These are phyloP conservation scores for Stegodyphus mimosarum DNA, from an alignment of 1,140 invertebrate species.

Conservation along the genomic window DNA sequence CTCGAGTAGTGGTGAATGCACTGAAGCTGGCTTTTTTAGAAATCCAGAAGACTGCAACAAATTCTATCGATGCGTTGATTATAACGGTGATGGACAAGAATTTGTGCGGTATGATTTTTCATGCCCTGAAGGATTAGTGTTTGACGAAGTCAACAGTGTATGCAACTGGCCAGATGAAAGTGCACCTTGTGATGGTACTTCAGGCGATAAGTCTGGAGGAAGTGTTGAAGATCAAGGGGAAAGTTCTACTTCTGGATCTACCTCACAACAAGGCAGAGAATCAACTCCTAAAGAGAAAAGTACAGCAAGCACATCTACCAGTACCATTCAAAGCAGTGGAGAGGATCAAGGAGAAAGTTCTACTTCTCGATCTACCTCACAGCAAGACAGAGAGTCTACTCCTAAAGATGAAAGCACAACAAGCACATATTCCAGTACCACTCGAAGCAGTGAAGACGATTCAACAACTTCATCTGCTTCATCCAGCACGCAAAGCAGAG, in stretches of 20 bases:
- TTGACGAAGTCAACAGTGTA: slow-evolving; percentile 65
- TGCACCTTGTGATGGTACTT: slow-evolving; percentile 41
- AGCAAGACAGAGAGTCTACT: neutral
- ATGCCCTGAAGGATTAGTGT: slow-evolving; percentile 67
- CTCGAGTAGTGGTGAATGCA: slow-evolving; percentile 66
- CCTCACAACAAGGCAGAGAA: neutral
- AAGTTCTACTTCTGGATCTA: neutral
- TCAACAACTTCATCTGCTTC: neutral
- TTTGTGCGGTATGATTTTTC: slow-evolving; percentile 69
- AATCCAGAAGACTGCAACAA: slow-evolving; percentile 74
- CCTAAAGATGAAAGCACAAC: neutral
- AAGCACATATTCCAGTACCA: neutral
- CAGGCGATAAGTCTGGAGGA: slow-evolving; percentile 28
- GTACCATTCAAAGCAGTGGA: neutral
- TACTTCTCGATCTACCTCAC: neutral
- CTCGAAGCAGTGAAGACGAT: neutral
- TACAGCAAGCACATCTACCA: neutral
- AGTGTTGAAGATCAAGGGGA: neutral
- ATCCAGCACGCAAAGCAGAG: neutral
- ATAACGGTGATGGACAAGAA: slow-evolving; percentile 70
- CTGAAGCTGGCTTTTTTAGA: slow-evolving; percentile 75
- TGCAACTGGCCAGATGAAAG: slow-evolving; percentile 61
- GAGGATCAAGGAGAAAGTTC: neutral
- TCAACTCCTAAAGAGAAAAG: neutral
- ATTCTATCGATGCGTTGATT: slow-evolving; percentile 73